Percentiles rank a stretch among this genome's conserved stretches.
Evolutionary conservation across 2,888 invertebrate genomes (phyloP).

Genomic region (Scelioninae gen. 2): DNA sequence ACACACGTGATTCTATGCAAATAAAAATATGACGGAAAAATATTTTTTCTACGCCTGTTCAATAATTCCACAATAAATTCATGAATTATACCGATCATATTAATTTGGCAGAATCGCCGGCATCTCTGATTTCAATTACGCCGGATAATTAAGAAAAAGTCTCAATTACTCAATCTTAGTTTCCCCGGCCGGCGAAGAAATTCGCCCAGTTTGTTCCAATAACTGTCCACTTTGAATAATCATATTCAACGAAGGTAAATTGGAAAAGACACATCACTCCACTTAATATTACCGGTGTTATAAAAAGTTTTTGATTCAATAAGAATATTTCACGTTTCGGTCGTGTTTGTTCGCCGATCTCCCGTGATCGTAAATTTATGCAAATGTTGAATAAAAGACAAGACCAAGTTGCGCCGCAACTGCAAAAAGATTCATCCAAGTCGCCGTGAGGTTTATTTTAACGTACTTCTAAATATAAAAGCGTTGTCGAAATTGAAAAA

Average conservation of each 20-base stretch:
- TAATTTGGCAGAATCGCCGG: neutral
- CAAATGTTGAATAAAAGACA: constrained; percentile 45
- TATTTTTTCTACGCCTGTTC: too few relatives aligned
- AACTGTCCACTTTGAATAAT: constrained; percentile 55
- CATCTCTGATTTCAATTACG: constrained; percentile 12
- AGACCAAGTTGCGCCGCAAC: constrained; percentile 15
- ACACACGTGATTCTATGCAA: too few relatives aligned
- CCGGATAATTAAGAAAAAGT: constrained; percentile 24
- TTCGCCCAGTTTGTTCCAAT: constrained; percentile 43
- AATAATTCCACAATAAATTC: too few relatives aligned
- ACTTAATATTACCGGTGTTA: constrained; percentile 48
- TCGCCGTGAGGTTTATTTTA: constrained; percentile 25
- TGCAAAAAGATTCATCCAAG: constrained; percentile 34
- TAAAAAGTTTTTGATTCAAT: constrained; percentile 55
- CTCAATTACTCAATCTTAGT: constrained; percentile 18
- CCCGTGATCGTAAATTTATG: constrained; percentile 45
- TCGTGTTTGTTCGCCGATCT: constrained; percentile 47
- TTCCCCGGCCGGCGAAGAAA: neutral
- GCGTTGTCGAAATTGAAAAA: neutral
- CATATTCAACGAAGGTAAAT: constrained; percentile 47
- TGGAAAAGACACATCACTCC: constrained; percentile 45
- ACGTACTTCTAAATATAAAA: constrained; percentile 15
- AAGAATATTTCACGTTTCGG: constrained; percentile 45
- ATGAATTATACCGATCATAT: too few relatives aligned
- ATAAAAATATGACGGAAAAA: too few relatives aligned